Conservation (phyloP, 2,113 vertebrate species). For the Pollachius pollachius region DNA sequence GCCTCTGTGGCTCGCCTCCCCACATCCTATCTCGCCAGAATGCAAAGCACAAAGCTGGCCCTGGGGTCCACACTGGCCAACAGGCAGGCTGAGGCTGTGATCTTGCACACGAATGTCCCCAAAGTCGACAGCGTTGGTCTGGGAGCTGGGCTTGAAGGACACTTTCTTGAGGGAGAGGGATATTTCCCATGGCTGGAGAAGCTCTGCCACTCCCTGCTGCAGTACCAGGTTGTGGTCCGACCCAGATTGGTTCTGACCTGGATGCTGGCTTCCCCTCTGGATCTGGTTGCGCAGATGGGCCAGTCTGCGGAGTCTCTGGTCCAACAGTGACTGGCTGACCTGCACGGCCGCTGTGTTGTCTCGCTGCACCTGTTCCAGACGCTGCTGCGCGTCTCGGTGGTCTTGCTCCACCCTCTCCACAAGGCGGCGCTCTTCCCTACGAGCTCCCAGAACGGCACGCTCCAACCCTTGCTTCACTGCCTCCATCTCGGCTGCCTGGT, state of each 20-base stretch:
- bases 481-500: constrained; percentile 53
- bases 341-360: constrained; percentile 64
- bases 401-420: constrained; percentile 75
- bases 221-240: constrained; percentile 47
- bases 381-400: constrained; percentile 62
- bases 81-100: constrained; percentile 54
- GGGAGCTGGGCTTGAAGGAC: constrained; percentile 70
- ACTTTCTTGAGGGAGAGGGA: constrained; percentile 71
- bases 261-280: constrained; percentile 29
- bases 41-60: constrained; percentile 66
- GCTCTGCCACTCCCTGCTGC: constrained; percentile 59
- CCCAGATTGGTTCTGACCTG: constrained; percentile 27
- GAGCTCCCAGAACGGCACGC: constrained; percentile 65
- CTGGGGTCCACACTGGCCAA: constrained; percentile 51
- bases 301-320: constrained; percentile 60
- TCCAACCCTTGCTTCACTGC: constrained; percentile 60
- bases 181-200: constrained; percentile 70
- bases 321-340: constrained; percentile 62
- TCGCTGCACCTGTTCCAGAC: constrained; percentile 67
- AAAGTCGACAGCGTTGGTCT: constrained; percentile 60
- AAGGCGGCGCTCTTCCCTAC: constrained; percentile 68
- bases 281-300: constrained; percentile 55
- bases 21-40: constrained; percentile 44
- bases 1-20: constrained; percentile 31
- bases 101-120: constrained; percentile 71